These are phyloP conservation scores for Oreocharis arfaki DNA, from an alignment of 2,113 vertebrate species.

Conservation along the genomic window DNA sequence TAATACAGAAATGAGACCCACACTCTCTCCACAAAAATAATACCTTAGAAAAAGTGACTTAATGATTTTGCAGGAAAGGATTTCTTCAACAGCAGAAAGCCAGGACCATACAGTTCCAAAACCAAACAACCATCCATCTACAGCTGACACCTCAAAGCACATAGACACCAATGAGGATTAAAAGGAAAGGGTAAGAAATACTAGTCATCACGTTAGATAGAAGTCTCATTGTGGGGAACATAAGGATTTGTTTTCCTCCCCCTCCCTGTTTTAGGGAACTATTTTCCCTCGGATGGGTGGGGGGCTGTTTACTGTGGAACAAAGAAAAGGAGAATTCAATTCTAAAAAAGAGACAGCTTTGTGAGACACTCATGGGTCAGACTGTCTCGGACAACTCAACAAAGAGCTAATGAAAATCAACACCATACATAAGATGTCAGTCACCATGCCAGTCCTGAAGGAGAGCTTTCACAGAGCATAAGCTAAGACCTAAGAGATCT, in stretches of 20 bases:
- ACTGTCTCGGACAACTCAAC: not conserved
- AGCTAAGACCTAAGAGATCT: not conserved
- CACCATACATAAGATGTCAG: fast-evolving
- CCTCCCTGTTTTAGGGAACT: not conserved
- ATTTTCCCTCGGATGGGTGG: not conserved
- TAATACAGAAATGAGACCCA: not conserved
- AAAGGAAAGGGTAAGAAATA: not conserved
- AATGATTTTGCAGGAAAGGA: not conserved
- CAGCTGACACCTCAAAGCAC: not conserved
- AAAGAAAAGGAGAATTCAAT: not conserved
- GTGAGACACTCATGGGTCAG: not conserved
- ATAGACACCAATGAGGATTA: not conserved
- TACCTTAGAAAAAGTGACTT: not conserved
- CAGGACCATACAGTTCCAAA: not conserved
- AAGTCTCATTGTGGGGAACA: not conserved
- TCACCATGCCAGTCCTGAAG: not conserved
- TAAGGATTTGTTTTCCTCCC: no score
- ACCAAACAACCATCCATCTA: not conserved
- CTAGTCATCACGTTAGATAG: not conserved
- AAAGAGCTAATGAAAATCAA: not conserved
- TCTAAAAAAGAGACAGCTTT: not conserved
- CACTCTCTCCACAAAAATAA: not conserved
- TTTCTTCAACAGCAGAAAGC: not conserved
- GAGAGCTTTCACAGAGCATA: not conserved
- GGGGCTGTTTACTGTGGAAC: not conserved